Base-by-base conservation (phyloP, 2,113 vertebrate species). In the Grallaria varia region DNA sequence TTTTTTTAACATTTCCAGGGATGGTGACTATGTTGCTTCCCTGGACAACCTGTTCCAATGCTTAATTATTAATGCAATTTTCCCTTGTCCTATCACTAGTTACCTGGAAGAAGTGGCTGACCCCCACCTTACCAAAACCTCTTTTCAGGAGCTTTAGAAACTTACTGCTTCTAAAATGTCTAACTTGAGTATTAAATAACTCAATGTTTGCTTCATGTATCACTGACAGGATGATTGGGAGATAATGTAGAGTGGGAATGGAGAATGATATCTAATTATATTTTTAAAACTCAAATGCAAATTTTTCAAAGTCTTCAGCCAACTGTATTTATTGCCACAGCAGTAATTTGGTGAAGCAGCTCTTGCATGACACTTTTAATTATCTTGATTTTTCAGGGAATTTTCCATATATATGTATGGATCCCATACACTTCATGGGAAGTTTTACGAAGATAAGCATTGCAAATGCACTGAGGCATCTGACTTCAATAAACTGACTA, bases 1-100 rank as follows among this genome's bases (percentile, higher is more conserved):
- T 33, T 62, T 47, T 53, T 69, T 55, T 42, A 77, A 7, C 22
- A 49, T 27, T 76, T 76, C n/a, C 40, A 63, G 63, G 30, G 24
- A 33, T 19, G 14, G 30, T 42, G 79, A 27, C 31, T 11, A 42
- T 22, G 47, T 4, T 0, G 0, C 35, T 37, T 77, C 40, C 40
- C 63, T 63, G 40, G 47, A 37, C 31, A 56, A 49, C 55, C 63
- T 56, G 31, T 33, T 69, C 27, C 55, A 69, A 23, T 10, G 27
- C 15, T 37, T n/a, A 55, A 37, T 23, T 21, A 77, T 40, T 23
- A 35, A 42, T 11, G 12, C 4, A 21, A 35, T 49, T 90, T 84
- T 22, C 12, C 42, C 14, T 27, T 77, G 35, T 49, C 8, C 16
- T 33, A 16, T 49, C 35, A 42, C 25, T 63, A 28, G 25, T 33